These are phyloP conservation scores for Hafferia zeledoni DNA, from an alignment of 2,797 vertebrate genomes.

Conservation along the genomic window DNA sequence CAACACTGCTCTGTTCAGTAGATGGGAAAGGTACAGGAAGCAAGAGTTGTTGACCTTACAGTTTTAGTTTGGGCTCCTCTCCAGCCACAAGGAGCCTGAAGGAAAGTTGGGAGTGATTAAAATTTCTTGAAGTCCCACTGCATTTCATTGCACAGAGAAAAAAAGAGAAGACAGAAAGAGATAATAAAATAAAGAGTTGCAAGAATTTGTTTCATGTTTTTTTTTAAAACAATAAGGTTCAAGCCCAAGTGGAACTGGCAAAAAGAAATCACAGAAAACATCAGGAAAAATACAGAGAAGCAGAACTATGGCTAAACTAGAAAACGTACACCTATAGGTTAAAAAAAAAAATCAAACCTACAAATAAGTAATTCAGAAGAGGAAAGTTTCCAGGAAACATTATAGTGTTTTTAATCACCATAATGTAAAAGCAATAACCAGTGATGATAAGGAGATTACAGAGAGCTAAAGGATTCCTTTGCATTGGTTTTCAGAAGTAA, in stretches of 20 bases:
- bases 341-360: background rate
- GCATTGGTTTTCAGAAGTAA: background rate
- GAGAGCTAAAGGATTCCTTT: background rate
- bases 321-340: background rate
- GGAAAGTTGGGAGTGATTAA: background rate
- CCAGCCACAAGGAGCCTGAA: constrained; percentile 9
- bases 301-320: background rate
- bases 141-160: background rate
- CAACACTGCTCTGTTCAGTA: background rate
- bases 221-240: background rate
- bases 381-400: background rate
- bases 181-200: background rate
- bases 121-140: background rate
- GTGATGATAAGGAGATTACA: background rate
- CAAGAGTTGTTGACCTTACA: background rate
- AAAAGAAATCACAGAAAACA: background rate
- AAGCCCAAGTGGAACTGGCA: background rate
- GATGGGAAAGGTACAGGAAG: background rate
- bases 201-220: background rate
- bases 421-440: background rate
- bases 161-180: background rate
- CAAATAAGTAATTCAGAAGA: background rate
- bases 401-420: background rate
- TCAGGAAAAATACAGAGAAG: background rate
- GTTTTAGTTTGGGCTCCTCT: background rate